A percentile compares a stretch with the other conserved stretches of the same genome.
Conservation (phyloP, 1,140 invertebrate species). For the Brachionus asplanchnoidis region DNA sequence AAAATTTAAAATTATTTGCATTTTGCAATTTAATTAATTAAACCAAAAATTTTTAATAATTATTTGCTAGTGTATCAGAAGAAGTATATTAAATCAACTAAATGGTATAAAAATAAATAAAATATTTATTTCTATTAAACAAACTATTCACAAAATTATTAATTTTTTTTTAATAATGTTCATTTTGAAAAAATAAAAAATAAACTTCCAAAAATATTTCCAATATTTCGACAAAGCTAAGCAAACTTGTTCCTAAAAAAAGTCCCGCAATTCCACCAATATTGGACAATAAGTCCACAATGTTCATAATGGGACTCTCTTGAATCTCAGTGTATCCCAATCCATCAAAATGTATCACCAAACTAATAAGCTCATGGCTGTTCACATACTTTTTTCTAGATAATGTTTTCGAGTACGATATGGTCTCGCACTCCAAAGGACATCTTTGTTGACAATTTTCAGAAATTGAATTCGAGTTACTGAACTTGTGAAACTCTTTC, state of each 20-base stretch:
- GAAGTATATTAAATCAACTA: no score
- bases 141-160: no score
- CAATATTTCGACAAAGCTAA: conserved; percentile 38
- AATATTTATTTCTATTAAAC: no score
- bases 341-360: background rate
- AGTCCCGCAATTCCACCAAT: conserved; percentile 29
- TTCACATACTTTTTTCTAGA: background rate
- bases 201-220: conserved; percentile 5
- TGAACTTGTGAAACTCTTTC: background rate
- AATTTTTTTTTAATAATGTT: background rate
- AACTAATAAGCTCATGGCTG: background rate
- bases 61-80: no score
- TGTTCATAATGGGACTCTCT: background rate
- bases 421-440: background rate
- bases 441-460: background rate
- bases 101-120: no score
- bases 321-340: background rate
- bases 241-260: conserved; percentile 14
- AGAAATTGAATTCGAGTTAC: background rate
- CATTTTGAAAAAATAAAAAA: background rate
- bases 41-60: no score
- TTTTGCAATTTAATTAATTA: no score
- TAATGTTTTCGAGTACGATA: background rate
- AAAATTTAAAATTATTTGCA: no score
- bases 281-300: conserved; percentile 26